Base-by-base conservation (phyloP, 2,888 invertebrate genomes). In the Drosophila crucigera region DNA sequence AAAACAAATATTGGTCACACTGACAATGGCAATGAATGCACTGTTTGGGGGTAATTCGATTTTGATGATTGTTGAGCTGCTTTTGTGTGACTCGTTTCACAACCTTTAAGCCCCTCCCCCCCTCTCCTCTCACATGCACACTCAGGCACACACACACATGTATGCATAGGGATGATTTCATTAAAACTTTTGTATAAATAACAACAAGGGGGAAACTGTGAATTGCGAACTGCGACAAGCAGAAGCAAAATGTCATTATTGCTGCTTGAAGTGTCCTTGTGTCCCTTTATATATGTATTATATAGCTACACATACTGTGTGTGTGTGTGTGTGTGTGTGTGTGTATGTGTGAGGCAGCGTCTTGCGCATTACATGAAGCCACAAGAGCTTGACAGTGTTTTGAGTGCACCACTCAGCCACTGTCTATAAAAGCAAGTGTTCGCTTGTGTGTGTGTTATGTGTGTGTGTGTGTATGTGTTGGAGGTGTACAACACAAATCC, bases 151-250 rank as follows among this genome's bases (percentile, higher is more conserved):
- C 14, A 39, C 25, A 39, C 19, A 14, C 5, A 33, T 49, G 16
- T 41, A 41, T 31, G 67, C 64, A 65, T 68, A 63, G 66, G 70
- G 70, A 43, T 71, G 76, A 80, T 80, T 82, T 80, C 80, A 82
- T 82, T 82, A 80, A 82, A 80, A 82, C 70, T 82, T 82, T 82
- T 82, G 72, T 78, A 69, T 82, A 82, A 80, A 75, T 73, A 82
- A 75, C 78, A 80, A 68, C 65, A 65, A 65, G 65, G 60, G 64
- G 50, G 41, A 25, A 37, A 30, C 33, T 55, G 52, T 33, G 52
- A 65, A 72, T 52, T 60, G 56, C 28, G 52, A 71, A 66, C 47
- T 60, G 59, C 39, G 65, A 59, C 56, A 65, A 59, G 25, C 64
- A 70, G 73, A 39, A 65, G 79, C 65, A 80, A 68, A 68, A 78